A percentile compares a stretch with the other conserved stretches of the same genome.
Evolutionary conservation across 1,140 invertebrate species (phyloP).

Genomic region (Belonocnema kinseyi): DNA sequence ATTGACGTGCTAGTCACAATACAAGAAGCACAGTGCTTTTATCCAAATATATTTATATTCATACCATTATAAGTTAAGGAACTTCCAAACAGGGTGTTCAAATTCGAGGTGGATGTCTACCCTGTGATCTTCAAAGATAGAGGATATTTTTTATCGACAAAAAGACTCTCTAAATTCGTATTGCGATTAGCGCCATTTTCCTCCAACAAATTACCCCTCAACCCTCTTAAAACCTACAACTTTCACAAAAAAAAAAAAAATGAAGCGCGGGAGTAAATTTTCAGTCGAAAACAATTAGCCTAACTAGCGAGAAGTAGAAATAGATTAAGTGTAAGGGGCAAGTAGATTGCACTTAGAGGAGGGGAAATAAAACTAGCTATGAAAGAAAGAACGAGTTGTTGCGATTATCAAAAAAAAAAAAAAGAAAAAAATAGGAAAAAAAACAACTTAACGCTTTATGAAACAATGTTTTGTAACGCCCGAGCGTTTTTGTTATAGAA

Average conservation of each 20-base stretch:
- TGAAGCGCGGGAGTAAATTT: background rate
- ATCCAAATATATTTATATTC: slow-evolving; percentile 56
- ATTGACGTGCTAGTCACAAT: slow-evolving; percentile 58
- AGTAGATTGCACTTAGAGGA: background rate
- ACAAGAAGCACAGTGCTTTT: slow-evolving; percentile 62
- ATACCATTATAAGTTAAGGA: slow-evolving; percentile 60
- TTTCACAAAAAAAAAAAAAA: background rate
- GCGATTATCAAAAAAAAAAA: background rate
- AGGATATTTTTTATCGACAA: background rate
- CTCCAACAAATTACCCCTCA: background rate
- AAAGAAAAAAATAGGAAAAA: no score
- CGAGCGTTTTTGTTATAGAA: background rate
- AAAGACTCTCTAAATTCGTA: background rate
- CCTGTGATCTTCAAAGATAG: background rate
- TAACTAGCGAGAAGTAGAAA: slow-evolving; percentile 4
- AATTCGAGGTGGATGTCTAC: slow-evolving; percentile 9
- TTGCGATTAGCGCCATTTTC: background rate
- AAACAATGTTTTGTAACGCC: background rate
- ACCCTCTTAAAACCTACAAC: background rate
- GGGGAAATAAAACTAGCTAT: background rate
- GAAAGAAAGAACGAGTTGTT: background rate
- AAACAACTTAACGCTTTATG: background rate
- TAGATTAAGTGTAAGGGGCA: background rate
- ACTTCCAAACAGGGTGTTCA: slow-evolving; percentile 56
- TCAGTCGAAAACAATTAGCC: background rate